A percentile compares a stretch with the other conserved stretches of the same genome.
These are phyloP conservation scores for Dione juno DNA, from an alignment of 2,888 invertebrate genomes.

Conservation along the genomic window DNA sequence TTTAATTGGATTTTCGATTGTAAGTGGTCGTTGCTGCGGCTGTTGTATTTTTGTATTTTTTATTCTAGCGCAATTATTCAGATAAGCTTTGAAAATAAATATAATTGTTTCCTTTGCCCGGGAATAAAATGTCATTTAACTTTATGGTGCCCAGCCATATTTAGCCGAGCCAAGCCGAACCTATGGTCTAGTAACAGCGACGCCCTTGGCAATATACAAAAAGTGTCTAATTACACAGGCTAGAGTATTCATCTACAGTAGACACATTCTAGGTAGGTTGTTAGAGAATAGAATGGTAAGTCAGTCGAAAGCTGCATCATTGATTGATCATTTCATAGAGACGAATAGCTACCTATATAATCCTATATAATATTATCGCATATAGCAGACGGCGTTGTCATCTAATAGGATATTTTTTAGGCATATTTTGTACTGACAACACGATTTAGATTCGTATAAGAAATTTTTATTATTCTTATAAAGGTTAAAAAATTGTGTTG, in stretches of 20 bases:
- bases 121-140: background rate
- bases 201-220: no score
- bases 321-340: no score
- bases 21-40: constrained; percentile 6
- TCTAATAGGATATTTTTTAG: constrained; percentile 13
- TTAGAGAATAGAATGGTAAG: no score
- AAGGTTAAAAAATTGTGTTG: no score
- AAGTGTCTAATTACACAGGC: no score
- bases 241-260: no score
- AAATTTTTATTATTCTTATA: background rate
- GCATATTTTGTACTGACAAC: background rate
- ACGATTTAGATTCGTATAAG: background rate
- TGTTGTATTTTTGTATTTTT: background rate
- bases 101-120: background rate
- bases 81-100: background rate
- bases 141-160: background rate
- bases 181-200: no score
- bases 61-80: constrained; percentile 1
- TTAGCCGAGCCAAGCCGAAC: background rate
- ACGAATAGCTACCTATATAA: no score
- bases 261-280: no score
- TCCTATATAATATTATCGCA: background rate
- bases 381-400: constrained; percentile 16
- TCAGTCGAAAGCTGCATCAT: no score
- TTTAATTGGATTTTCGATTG: constrained; percentile 26